Base-by-base conservation (phyloP, 1,140 invertebrate species). In the Samia ricini region DNA sequence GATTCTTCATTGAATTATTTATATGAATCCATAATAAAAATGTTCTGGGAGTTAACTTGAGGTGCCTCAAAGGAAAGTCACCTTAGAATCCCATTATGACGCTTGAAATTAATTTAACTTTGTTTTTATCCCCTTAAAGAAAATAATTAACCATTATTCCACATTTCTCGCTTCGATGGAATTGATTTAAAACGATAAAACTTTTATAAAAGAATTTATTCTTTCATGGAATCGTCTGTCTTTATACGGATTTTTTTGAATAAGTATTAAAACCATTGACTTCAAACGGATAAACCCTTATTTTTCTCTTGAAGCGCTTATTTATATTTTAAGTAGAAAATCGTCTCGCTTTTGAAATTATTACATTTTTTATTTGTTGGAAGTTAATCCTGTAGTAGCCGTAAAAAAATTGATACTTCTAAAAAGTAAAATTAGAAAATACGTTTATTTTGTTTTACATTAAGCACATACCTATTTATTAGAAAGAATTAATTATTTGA, bases 11-110 rank as follows among this genome's bases (percentile, higher is more conserved):
- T 15, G n/a, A 20, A 26, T 15, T 42, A 26, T 19, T 60, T 61
- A 57, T 42, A 42, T 15, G 0, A 42, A 42, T 15, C 10, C 18
- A 23, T 54, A 61, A 54, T 56, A 62, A 36, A 54, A 42, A 42
- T 55, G 29, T 26, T 29, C 33, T 22, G 22, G 26, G 63, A 68
- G 60, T 60, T 65, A 67, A 63, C 66, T 68, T 65, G 12, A 36
- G 62, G 49, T 29, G 42, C 60, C 36, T 29, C 33, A 42, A 42
- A 42, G 33, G 33, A 42, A 42, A 10, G 10, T 42, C 33, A 42
- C 33, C 33, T 42, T 42, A 42, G 33, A 42, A 42, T 15, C 33
- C n/a, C 33, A 42, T 42, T 42, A 42, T 42, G 33, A 42, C 33
- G 33, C 33, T 15, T 15, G 33, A 42, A 65, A 66, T 62, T 59